A percentile compares a stretch with the other conserved stretches of the same genome.
These are phyloP conservation scores for Characodon lateralis DNA, from an alignment of 2,797 vertebrate genomes.

Conservation along the genomic window DNA sequence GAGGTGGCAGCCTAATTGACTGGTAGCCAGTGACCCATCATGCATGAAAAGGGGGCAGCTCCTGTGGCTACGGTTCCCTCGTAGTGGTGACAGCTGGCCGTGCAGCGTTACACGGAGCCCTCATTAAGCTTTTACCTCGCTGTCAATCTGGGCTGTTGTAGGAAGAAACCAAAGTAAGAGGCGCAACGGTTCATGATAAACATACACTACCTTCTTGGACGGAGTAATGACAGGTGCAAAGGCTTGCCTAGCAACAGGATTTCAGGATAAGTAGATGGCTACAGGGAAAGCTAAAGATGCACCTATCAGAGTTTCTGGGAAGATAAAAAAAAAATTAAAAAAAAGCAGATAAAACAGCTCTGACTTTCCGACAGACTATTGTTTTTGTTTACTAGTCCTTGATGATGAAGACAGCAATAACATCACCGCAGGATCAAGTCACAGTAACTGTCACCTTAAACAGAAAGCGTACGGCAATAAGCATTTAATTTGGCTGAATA, in stretches of 20 bases:
- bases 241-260: constrained; percentile 79
- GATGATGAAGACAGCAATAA: too few relatives aligned
- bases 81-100: constrained; percentile 31
- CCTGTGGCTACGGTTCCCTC: constrained; percentile 18
- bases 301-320: background rate
- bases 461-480: too few relatives aligned
- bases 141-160: constrained; percentile 23
- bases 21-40: constrained; percentile 12
- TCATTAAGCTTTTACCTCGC: constrained; percentile 49
- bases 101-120: constrained; percentile 16
- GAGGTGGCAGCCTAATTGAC: constrained; percentile 44
- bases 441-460: too few relatives aligned
- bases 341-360: constrained; percentile 3
- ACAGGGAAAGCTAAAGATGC: constrained; percentile 16
- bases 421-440: too few relatives aligned
- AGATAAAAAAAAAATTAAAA: constrained; percentile 4
- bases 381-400: constrained; percentile 4
- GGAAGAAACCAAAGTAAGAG: constrained; percentile 32
- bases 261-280: constrained; percentile 57
- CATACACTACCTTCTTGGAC: constrained; percentile 17
- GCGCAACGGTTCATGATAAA: constrained; percentile 39
- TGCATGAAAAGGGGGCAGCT: constrained; percentile 19
- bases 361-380: constrained; percentile 3
- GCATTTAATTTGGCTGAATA: too few relatives aligned
- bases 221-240: constrained; percentile 56